Percentiles rank a stretch among this genome's conserved stretches.
Evolutionary conservation across 2,113 vertebrate species (phyloP).

Genomic region (Pituophis catenifer): DNA sequence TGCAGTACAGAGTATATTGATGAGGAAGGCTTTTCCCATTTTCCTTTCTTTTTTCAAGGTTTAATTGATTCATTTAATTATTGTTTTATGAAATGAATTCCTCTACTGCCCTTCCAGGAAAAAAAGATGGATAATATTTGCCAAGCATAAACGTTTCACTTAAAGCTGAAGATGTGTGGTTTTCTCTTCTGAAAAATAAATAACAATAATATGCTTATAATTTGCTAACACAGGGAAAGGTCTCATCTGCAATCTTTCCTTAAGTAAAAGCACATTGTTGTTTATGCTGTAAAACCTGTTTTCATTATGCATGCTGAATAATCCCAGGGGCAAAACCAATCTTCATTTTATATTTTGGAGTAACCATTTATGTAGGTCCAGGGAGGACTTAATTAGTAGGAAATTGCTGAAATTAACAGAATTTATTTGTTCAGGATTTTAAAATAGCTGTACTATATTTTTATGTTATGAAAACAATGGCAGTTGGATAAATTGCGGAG

Average conservation of each 20-base stretch:
- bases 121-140: constrained; percentile 19
- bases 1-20: constrained; percentile 42
- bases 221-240: background rate
- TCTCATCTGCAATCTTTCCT: constrained; percentile 14
- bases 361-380: background rate
- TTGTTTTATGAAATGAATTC: background rate
- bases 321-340: background rate
- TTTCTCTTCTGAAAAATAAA: background rate
- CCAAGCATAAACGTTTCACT: background rate
- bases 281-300: constrained; percentile 18
- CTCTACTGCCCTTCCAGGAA: background rate
- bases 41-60: background rate
- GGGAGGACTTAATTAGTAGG: background rate
- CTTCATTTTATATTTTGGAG: background rate
- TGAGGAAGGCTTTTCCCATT: constrained; percentile 29
- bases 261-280: constrained; percentile 10
- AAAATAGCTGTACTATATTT: background rate
- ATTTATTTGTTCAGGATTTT: background rate
- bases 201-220: constrained; percentile 15
- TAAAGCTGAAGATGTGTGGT: constrained; percentile 3
- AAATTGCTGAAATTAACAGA: background rate
- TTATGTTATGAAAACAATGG: background rate
- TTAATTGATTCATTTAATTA: background rate
- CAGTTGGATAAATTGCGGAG: background rate
- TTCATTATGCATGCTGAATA: constrained; percentile 37